phyloP scores from a whole-genome alignment of 2,113 vertebrate species.

The Tetraodon nigroviridis region DNA sequence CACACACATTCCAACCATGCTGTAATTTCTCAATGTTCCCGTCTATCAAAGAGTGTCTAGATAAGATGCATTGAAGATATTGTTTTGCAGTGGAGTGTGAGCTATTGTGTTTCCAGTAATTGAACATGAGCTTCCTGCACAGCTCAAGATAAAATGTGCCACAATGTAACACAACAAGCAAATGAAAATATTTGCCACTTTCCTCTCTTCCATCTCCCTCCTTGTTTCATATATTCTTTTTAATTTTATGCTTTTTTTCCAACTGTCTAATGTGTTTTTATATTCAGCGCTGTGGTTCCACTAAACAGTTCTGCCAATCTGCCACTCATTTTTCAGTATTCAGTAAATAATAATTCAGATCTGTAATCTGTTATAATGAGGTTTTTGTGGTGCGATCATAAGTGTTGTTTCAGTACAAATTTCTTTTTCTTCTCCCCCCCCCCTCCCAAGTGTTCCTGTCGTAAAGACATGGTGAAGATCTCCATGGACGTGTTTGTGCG shows the following conservation, averaged over 20 bases:
- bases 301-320: conserved; percentile 11
- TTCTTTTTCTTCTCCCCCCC: no score
- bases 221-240: conserved; percentile 43
- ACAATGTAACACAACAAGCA: conserved; percentile 55
- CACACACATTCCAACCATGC: background rate
- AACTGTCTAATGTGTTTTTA: conserved; percentile 7
- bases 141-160: conserved; percentile 60
- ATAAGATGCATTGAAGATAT: conserved; percentile 66
- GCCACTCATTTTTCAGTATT: background rate
- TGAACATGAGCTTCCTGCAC: conserved; percentile 70
- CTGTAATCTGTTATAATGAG: conserved; percentile 3
- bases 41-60: conserved; percentile 55
- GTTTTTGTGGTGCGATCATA: conserved; percentile 13
- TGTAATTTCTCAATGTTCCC: conserved; percentile 47
- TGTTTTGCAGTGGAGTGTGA: conserved; percentile 50
- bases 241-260: conserved; percentile 13
- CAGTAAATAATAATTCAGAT: conserved; percentile 28
- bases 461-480: conserved; percentile 99
- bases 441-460: conserved; percentile 95
- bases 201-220: conserved; percentile 12
- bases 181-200: conserved; percentile 53
- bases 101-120: conserved; percentile 72
- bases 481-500: conserved; percentile 98
- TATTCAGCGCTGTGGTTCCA: conserved; percentile 4
- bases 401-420: background rate